phyloP scores from a whole-genome alignment of 30 jellyfish, hydroid and myxozoan species.

The Chironex yamaguchii region DNA sequence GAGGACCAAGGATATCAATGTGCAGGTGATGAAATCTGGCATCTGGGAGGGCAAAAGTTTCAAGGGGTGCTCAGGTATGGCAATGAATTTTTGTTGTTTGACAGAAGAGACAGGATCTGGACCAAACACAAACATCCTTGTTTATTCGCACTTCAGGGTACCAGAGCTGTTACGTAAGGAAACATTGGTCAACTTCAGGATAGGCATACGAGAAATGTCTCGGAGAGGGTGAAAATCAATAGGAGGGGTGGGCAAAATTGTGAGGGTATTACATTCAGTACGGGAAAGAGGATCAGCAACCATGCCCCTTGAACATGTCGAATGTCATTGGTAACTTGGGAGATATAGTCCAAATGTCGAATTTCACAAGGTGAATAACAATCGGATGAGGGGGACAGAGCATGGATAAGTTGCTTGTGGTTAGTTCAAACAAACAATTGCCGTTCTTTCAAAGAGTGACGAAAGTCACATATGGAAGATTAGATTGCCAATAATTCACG shows the following conservation, averaged over 20 bases:
- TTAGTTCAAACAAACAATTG: neutral
- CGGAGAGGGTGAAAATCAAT: too few relatives aligned
- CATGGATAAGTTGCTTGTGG: constrained; percentile 57
- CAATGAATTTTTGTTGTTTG: neutral
- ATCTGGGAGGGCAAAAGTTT: constrained; percentile 25
- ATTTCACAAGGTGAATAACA: constrained; percentile 20
- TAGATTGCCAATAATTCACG: constrained; percentile 1
- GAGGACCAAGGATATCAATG: constrained; percentile 62
- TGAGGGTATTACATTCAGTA: neutral
- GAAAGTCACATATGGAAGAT: neutral
- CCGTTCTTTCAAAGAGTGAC: neutral
- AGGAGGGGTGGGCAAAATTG: too few relatives aligned
- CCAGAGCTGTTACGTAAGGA: too few relatives aligned
- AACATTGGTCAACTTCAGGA: too few relatives aligned
- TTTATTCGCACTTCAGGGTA: neutral
- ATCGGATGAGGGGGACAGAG: constrained; percentile 20
- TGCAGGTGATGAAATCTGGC: constrained; percentile 48
- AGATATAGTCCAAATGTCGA: constrained; percentile 37
- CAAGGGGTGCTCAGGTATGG: neutral
- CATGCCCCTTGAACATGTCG: constrained; percentile 1
- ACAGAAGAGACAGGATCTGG: neutral
- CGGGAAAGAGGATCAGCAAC: constrained; percentile 60
- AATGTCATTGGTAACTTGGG: constrained; percentile 35
- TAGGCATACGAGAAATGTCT: too few relatives aligned
- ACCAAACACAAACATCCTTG: neutral